Percentiles rank a stretch among this genome's conserved stretches.
These are phyloP conservation scores for Salvelinus fontinalis DNA, from an alignment of 2,113 vertebrate species.

Conservation along the genomic window DNA sequence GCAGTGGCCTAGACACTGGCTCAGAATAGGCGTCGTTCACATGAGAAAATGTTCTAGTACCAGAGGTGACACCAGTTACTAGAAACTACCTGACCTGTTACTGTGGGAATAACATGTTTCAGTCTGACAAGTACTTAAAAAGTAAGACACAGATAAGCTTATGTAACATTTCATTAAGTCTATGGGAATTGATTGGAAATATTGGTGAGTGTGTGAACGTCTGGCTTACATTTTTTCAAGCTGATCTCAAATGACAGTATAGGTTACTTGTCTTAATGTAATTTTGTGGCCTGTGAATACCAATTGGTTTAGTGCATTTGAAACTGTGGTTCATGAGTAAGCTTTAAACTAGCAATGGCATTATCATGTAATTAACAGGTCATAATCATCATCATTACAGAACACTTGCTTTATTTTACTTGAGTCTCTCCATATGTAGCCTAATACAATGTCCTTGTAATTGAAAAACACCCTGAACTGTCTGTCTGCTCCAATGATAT, in stretches of 20 bases:
- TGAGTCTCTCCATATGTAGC: not conserved
- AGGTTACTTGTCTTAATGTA: slow-evolving; percentile 36
- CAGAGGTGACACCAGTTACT: no score
- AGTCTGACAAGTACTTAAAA: not conserved
- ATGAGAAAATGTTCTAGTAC: not conserved
- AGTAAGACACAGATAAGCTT: not conserved
- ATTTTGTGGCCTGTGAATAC: slow-evolving; percentile 44
- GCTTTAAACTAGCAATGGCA: slow-evolving; percentile 17
- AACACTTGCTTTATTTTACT: not conserved
- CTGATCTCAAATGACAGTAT: slow-evolving; percentile 4
- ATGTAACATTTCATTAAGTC: not conserved
- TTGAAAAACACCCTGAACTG: slow-evolving; percentile 15
- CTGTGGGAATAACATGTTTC: no score
- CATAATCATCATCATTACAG: no score
- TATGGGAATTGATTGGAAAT: no score
- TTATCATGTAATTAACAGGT: not conserved
- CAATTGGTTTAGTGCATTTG: slow-evolving; percentile 31
- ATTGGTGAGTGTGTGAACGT: no score
- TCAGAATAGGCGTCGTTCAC: not conserved
- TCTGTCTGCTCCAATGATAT: slow-evolving; percentile 42
- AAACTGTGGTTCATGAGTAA: slow-evolving; percentile 37
- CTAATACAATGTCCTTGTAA: slow-evolving; percentile 19
- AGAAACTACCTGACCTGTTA: no score
- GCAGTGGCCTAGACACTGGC: slow-evolving; percentile 36
- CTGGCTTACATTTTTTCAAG: not conserved